Evolutionary conservation across 2,113 vertebrate genomes (phyloP).

Genomic region (Oreochromis tanganicae): DNA sequence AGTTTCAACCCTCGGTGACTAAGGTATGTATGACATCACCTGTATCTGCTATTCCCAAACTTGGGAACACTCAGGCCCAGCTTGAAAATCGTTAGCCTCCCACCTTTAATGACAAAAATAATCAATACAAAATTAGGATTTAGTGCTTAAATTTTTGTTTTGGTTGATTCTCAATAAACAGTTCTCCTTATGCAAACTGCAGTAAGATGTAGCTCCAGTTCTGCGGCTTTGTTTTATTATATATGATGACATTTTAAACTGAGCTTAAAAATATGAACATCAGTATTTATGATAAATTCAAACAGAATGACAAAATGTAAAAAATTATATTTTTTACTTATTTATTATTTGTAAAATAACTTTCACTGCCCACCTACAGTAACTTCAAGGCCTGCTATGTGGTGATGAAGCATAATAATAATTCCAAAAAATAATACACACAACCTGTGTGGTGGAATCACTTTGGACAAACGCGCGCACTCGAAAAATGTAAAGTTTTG

Average conservation of each 20-base stretch:
- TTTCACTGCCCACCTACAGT: not conserved
- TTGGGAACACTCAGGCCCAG: not conserved
- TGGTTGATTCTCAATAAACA: not conserved
- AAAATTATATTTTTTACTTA: not conserved
- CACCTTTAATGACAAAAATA: not conserved
- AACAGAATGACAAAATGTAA: not conserved
- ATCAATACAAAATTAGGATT: not conserved
- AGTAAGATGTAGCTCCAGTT: not conserved
- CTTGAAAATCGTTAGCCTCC: not conserved
- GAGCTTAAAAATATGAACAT: fast-evolving
- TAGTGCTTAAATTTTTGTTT: not conserved
- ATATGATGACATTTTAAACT: not conserved
- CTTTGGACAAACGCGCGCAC: fast-evolving
- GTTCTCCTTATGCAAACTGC: not conserved
- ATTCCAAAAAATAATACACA: not conserved
- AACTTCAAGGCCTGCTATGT: not conserved
- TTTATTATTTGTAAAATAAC: not conserved
- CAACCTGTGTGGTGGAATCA: not conserved
- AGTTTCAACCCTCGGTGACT: constrained; percentile 76
- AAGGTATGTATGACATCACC: constrained; percentile 75
- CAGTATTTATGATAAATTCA: not conserved
- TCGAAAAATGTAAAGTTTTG: not conserved
- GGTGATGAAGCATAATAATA: not conserved
- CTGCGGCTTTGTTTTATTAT: not conserved
- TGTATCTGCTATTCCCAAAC: not conserved